phyloP scores from a whole-genome alignment of 2,113 vertebrate genomes.

The Ammospiza caudacuta region DNA sequence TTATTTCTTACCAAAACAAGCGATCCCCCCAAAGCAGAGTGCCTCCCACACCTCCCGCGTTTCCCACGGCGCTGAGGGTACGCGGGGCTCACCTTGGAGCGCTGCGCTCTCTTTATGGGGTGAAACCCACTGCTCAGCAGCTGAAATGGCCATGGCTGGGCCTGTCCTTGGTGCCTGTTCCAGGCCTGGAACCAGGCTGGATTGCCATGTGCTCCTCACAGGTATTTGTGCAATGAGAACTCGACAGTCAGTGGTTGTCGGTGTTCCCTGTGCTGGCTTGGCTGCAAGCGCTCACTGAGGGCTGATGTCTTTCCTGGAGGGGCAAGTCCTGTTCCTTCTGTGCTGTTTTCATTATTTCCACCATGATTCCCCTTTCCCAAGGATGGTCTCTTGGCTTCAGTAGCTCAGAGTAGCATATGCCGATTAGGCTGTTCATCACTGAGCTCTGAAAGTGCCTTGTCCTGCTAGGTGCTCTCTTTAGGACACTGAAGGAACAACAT shows the following conservation, averaged over 20 bases:
- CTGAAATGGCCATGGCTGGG: neutral
- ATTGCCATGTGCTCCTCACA: neutral
- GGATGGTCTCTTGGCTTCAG: neutral
- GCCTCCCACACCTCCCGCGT: neutral
- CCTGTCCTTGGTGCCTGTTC: neutral
- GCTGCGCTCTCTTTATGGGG: rapidly evolving
- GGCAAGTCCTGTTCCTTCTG: neutral
- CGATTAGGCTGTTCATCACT: neutral
- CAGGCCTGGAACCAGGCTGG: neutral
- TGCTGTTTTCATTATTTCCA: neutral
- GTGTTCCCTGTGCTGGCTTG: neutral
- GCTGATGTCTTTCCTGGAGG: neutral
- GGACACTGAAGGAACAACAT: neutral
- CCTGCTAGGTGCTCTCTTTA: neutral
- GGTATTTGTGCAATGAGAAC: neutral
- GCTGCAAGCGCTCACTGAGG: neutral
- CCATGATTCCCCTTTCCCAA: neutral
- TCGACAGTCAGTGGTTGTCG: rapidly evolving
- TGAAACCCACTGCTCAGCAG: neutral
- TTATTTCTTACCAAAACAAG: neutral
- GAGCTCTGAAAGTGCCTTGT: neutral
- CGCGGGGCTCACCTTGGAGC: rapidly evolving
- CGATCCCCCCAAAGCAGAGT: neutral
- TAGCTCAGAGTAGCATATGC: neutral
- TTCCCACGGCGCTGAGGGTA: neutral